Evolutionary conservation across 2,797 vertebrate genomes (phyloP), one percentile per base, ranked within the genome.

Genomic region (Myiotriccus ornatus): DNA sequence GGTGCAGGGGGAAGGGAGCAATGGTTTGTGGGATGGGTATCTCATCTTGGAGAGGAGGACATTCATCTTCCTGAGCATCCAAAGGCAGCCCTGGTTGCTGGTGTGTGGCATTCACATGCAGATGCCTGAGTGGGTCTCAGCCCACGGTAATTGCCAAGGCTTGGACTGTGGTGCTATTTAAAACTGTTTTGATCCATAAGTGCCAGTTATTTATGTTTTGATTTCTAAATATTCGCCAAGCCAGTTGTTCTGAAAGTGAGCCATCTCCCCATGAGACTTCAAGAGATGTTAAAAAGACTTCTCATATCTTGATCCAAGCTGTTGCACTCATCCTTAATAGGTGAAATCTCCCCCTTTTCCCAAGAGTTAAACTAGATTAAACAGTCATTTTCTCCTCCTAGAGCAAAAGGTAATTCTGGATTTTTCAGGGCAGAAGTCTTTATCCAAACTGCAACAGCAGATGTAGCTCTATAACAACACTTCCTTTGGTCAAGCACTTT

Each of bases 11-110:
- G 96, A 85, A 93, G 98, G 97, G 96, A 97, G 97, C 96, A 93
- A 98, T 98, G 99, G 99, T 99, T 99, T 99, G 98, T 98, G 97
- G 98, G 98, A 96, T 98, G 97, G 98, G 98, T 98, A 98, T 98
- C 99, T 98, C 97, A 94, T 99, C 98, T 98, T 96, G 94, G 98
- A 98, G 98, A 98, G 95, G 98, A 96, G 97, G 97, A 97, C 98
- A 98, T 99, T 98, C 98, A 98, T 99, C 98, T 99, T 98, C 97
- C 97, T 97, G 97, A 98, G 95, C 94, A 68, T 32, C 75, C 68
- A 20, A 3, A 4, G 52, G 60, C 80, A 70, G 89, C 43, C 50
- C 55, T 0, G 3, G 32, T 39, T 60, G 50, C 52, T 1, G 3
- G 14, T 1, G 3, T 0, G 2, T 3, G 6, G 74, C 20, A 44